Evolutionary conservation across 2,888 invertebrate genomes (phyloP), one percentile per base, ranked within the genome.

Genomic region (Leptura quadrifasciata): DNA sequence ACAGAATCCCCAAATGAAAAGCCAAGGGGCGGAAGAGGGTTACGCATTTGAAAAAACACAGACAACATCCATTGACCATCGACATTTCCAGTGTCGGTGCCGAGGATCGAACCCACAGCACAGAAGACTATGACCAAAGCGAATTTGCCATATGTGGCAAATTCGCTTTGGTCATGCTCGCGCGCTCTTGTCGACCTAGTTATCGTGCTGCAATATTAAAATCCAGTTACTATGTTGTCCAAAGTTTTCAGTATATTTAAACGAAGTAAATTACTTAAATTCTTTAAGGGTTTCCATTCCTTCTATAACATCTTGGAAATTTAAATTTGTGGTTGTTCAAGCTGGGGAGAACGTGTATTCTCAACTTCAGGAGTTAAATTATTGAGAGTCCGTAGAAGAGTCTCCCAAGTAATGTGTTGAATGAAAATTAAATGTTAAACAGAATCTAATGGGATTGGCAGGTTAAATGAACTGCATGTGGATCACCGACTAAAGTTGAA

Each of bases 341-440:
- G 54, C 39, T 72, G 64, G 20, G 65, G 65, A 72, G 55, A 52
- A 31, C 60, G 61, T 61, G 27, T 27, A 47, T 71, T 61, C 71
- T 15, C n/a, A 17, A 54, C 61, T 61, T 39, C 60, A 61, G 39
- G 63, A 72, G 47, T 3, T 47, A 47, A 47, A 47, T 47, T 47
- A n/a, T 47, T 47, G n/a, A 47, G n/a, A n/a, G 47, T 5, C 47
- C 47, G 6, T 6, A 39, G 10, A 47, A 47, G 35, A 35, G 35
- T 35, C 35, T 24, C 24, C 24, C 10, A 35, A 5, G 35, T 10
- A 35, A 69, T 69, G 70, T 70, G 60, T 55, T 31, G 63, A 72
- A 54, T 72, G 27, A 55, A 65, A 72, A 72, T 72, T 55, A 72
- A 64, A 72, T 65, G 70, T 60, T 70, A 74, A 74, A 74, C 18